Evolutionary conservation across 2,888 invertebrate genomes (phyloP), one percentile per base, ranked within the genome.

Genomic region (Caenorhabditis imperialis): DNA sequence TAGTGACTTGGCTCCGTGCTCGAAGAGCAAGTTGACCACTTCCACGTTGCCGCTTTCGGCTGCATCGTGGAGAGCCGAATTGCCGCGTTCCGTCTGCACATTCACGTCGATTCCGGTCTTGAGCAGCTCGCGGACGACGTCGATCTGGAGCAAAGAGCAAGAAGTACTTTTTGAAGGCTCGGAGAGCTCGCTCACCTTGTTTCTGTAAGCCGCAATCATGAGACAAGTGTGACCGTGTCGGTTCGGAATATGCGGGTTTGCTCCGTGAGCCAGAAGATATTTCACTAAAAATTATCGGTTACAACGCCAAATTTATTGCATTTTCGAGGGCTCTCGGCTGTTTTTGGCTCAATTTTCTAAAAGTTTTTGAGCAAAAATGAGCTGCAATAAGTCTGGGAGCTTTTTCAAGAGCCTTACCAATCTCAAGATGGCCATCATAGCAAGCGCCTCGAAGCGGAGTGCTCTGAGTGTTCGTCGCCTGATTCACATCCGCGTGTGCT

Each of bases 21-120:
- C 92, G 35, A 98, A 90, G 75, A 98, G 91, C 89, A 96, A 91
- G 90, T 94, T 94, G 86, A 96, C 91, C 87, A 97, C 95, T 86
- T 94, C 94, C 78, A 96, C 90, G 38, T 94, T 95, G 5, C 97
- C 97, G 60, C 95, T 94, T 89, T 98, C 97, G 0, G 96, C 96
- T 88, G 96, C 96, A 88, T 98, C 97, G 90, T 98, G 97, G 35
- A 98, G 89, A n/a, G 97, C 97, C 8, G 97, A 97, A 89, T 97
- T 97, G 27, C 91, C 79, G 63, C 72, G 65, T 35, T 55, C 53
- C 0, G 75, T 77, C 23, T 69, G 57, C 10, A 40, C 33, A 18
- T 70, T 65, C 6, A 75, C 61, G 53, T 79, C 71, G 7, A 75
- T 72, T 27, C 72, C 74, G 20, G 50, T 48, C n/a, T 12, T 10